A percentile compares a stretch with the other conserved stretches of the same genome.
phyloP scores from a whole-genome alignment of 2,888 invertebrate species.

The Agrypnus murinus region DNA sequence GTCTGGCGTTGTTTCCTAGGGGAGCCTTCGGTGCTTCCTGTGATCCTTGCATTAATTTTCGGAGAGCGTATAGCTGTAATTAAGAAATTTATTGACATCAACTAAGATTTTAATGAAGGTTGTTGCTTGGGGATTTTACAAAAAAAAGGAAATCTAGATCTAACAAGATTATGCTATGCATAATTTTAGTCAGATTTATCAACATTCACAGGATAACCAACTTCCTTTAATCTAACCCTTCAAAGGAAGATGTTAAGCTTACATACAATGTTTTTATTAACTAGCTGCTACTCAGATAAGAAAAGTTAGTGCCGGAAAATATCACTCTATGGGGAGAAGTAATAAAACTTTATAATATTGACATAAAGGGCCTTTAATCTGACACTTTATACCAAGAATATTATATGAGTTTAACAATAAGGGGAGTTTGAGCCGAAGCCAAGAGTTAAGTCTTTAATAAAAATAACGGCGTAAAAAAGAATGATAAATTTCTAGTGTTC shows the following conservation, averaged over 20 bases:
- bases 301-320: slow-evolving; percentile 13
- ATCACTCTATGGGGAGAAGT: slow-evolving; percentile 7
- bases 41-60: slow-evolving; percentile 93
- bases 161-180: too few species aligned
- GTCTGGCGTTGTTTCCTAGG: slow-evolving; percentile 94
- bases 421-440: slow-evolving; percentile 3
- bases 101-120: slow-evolving; percentile 49
- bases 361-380: slow-evolving; percentile 16
- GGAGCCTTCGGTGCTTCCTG: slow-evolving; percentile 91
- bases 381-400: slow-evolving; percentile 19
- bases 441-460: background rate
- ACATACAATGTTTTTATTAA: slow-evolving; percentile 20
- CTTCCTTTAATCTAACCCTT: too few species aligned
- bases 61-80: slow-evolving; percentile 87
- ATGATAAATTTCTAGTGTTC: too few species aligned
- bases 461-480: too few species aligned
- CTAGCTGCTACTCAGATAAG: slow-evolving; percentile 15
- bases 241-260: too few species aligned
- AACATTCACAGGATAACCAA: too few species aligned
- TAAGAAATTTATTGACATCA: slow-evolving; percentile 51
- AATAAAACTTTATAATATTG: slow-evolving; percentile 13
- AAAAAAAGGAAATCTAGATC: background rate
- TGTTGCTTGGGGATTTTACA: slow-evolving; percentile 22
- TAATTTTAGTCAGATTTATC: too few species aligned
- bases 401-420: slow-evolving; percentile 4